These are phyloP conservation scores for Bicyclus anynana DNA, from an alignment of 1,140 invertebrate species.

Conservation along the genomic window DNA sequence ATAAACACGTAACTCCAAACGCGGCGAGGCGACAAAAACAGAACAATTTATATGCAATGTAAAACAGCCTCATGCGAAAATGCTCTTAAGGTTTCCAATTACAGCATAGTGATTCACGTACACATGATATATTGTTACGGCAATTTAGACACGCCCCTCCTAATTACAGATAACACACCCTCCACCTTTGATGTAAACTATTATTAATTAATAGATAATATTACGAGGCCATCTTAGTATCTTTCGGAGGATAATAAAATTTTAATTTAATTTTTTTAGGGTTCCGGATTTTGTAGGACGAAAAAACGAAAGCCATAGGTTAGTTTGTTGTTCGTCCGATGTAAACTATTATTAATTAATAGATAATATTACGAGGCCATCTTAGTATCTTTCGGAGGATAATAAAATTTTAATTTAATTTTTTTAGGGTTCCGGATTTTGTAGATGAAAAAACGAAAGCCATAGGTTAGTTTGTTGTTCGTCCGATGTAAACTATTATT, in stretches of 20 bases:
- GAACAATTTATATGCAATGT: neutral
- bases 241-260: too few relatives aligned
- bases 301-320: too few relatives aligned
- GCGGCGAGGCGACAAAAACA: neutral
- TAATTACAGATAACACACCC: constrained; percentile 46
- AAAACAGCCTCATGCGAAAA: neutral
- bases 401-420: too few relatives aligned
- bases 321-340: too few relatives aligned
- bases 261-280: too few relatives aligned
- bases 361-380: neutral
- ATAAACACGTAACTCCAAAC: neutral
- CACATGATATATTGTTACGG: constrained; percentile 38
- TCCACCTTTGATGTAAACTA: neutral
- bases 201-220: neutral
- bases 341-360: neutral
- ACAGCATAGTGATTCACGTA: constrained; percentile 6
- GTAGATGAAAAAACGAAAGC: too few relatives aligned
- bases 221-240: neutral
- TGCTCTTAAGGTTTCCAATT: constrained; percentile 4
- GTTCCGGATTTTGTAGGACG: too few relatives aligned
- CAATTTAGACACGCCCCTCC: constrained; percentile 47
- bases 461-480: too few relatives aligned
- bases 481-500: neutral
- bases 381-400: neutral
- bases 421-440: too few relatives aligned